Conservation (phyloP, 2,797 vertebrate genomes). For the Meriones psammophilus region DNA sequence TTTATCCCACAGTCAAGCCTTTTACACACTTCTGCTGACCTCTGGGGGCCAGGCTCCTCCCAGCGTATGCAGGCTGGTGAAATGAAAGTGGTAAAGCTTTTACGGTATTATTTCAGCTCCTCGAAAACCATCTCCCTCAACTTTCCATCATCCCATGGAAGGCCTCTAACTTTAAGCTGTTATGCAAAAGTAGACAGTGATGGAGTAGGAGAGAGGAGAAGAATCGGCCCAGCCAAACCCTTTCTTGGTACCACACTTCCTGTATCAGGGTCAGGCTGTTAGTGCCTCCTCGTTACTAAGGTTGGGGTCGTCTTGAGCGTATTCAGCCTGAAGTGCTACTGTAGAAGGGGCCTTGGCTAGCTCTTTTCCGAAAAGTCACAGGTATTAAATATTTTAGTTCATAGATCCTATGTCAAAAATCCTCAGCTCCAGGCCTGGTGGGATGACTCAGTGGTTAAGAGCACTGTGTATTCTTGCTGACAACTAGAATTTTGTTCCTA, state of each 20-base stretch:
- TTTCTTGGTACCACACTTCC: background rate
- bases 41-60: constrained; percentile 84
- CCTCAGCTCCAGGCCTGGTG: background rate
- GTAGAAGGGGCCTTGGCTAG: background rate
- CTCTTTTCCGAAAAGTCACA: background rate
- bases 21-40: constrained; percentile 86
- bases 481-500: background rate
- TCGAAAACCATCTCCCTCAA: constrained; percentile 81
- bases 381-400: background rate
- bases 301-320: constrained; percentile 41
- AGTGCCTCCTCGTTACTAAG: constrained; percentile 19
- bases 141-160: constrained; percentile 81
- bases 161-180: constrained; percentile 78
- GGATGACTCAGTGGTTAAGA: background rate
- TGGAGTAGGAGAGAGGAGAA: background rate
- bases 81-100: constrained; percentile 88
- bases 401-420: background rate
- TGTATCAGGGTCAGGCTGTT: background rate
- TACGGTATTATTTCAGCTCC: constrained; percentile 86
- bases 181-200: constrained; percentile 74
- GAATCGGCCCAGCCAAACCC: constrained; percentile 64
- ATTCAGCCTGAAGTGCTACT: constrained; percentile 43
- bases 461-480: background rate
- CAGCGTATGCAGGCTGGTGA: constrained; percentile 86
- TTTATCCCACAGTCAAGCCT: constrained; percentile 87